phyloP scores from a whole-genome alignment of 2,888 invertebrate species.

The Orthosia cruda region DNA sequence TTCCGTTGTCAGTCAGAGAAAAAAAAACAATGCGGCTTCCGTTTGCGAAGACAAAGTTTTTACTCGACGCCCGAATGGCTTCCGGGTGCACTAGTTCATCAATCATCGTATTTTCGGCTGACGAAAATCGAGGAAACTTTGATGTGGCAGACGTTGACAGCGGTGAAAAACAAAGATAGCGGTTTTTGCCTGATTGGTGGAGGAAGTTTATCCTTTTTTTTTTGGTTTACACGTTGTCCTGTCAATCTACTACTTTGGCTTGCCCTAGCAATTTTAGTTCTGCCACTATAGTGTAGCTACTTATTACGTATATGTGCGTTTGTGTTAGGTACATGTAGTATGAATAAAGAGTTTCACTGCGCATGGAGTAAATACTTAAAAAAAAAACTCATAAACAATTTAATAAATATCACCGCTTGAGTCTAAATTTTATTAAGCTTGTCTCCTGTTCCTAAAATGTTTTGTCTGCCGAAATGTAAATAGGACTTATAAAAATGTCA shows the following conservation, averaged over 20 bases:
- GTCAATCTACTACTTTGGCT: neutral
- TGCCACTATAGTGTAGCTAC: no score
- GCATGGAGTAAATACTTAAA: no score
- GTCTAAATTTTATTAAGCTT: no score
- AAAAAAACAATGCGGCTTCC: conserved; percentile 63
- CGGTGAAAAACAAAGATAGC: conserved; percentile 56
- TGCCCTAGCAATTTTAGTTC: neutral
- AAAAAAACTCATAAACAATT: no score
- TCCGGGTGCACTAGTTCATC: conserved; percentile 67
- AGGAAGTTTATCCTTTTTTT: conserved; percentile 26
- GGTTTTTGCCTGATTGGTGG: conserved; percentile 38
- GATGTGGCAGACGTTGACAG: conserved; percentile 58
- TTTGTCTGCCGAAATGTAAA: no score
- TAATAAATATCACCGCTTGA: no score
- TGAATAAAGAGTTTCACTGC: no score
- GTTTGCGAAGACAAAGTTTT: no score
- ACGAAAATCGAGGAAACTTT: conserved; percentile 57
- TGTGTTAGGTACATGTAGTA: no score
- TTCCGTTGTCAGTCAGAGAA: conserved; percentile 51
- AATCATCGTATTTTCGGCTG: conserved; percentile 66
- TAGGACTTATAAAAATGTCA: no score
- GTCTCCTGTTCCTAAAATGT: no score
- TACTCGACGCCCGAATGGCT: conserved; percentile 47
- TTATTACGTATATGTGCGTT: no score
- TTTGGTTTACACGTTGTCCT: conserved; percentile 11